Conservation (phyloP, 2,888 invertebrate species). For the Autographa gamma region DNA sequence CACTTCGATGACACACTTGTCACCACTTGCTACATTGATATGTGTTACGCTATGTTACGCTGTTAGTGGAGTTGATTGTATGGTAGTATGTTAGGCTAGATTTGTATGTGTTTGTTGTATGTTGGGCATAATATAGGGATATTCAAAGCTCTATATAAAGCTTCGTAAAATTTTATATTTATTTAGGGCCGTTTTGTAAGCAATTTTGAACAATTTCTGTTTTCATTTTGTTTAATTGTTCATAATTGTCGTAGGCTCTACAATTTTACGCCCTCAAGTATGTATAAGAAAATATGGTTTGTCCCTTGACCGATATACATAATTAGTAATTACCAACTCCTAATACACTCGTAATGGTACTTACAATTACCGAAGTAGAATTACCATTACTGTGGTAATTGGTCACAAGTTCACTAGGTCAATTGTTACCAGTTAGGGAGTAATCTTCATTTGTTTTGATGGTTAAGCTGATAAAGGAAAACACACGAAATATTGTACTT, state of each 20-base stretch:
- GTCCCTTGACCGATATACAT: conserved; percentile 40
- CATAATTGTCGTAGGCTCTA: too few relatives aligned
- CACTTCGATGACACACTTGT: conserved; percentile 33
- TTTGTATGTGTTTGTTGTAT: too few relatives aligned
- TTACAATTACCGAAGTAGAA: conserved; percentile 45
- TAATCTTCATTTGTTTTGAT: conserved; percentile 27
- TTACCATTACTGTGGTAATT: conserved; percentile 12
- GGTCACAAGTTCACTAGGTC: conserved; percentile 37
- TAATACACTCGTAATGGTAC: conserved; percentile 36
- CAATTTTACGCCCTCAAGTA: conserved; percentile 8
- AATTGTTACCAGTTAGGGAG: conserved; percentile 17
- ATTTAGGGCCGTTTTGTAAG: too few relatives aligned
- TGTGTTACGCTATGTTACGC: neutral
- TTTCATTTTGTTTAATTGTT: too few relatives aligned
- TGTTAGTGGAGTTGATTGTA: neutral
- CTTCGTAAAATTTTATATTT: too few relatives aligned
- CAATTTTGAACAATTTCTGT: too few relatives aligned
- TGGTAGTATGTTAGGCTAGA: too few relatives aligned
- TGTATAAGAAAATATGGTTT: conserved; percentile 3
- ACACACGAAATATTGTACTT: neutral
- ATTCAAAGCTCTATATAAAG: too few relatives aligned
- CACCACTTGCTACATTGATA: conserved; percentile 14
- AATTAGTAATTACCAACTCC: conserved; percentile 39
- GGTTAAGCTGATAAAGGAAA: neutral
- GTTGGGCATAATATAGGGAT: too few relatives aligned